These are phyloP conservation scores for Leucophenga montana DNA, from an alignment of 2,888 invertebrate species.

Conservation along the genomic window DNA sequence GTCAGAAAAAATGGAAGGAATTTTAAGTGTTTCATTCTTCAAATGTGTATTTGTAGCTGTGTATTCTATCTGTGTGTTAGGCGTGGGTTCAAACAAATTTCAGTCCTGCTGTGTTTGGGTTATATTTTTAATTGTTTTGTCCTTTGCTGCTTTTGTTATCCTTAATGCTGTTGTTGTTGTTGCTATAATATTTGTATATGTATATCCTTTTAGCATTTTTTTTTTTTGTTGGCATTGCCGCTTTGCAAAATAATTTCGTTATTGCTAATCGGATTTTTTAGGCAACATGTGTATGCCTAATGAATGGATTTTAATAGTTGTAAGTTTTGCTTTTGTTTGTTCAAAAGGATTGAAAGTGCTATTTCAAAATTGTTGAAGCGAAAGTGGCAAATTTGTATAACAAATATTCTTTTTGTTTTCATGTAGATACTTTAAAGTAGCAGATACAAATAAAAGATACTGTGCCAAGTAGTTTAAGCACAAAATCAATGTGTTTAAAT, in stretches of 20 bases:
- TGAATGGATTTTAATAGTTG: slow-evolving; percentile 24
- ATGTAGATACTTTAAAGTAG: too few species aligned
- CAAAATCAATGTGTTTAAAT: too few species aligned
- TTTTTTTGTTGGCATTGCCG: too few species aligned
- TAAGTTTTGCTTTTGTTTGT: slow-evolving; percentile 11
- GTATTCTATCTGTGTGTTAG: slow-evolving; percentile 47
- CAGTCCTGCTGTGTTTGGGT: slow-evolving; percentile 41
- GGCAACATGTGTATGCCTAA: slow-evolving; percentile 24
- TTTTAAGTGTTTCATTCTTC: slow-evolving; percentile 23
- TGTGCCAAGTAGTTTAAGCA: too few species aligned
- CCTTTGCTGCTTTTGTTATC: slow-evolving; percentile 37
- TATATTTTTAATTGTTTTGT: slow-evolving; percentile 54
- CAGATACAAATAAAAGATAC: too few species aligned
- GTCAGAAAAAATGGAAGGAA: slow-evolving; percentile 10
- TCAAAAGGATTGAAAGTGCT: not conserved
- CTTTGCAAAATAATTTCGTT: slow-evolving; percentile 16
- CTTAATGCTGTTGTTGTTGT: too few species aligned
- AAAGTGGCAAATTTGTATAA: too few species aligned
- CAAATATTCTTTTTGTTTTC: too few species aligned
- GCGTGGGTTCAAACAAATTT: slow-evolving; percentile 61
- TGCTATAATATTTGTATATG: too few species aligned
- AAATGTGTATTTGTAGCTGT: slow-evolving; percentile 6
- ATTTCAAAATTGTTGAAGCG: too few species aligned
- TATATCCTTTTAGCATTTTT: too few species aligned
- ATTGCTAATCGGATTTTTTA: slow-evolving; percentile 26